Percentiles rank a stretch among this genome's conserved stretches.
Conservation (phyloP, 2,888 invertebrate species). For the Prenolepis imparis region DNA sequence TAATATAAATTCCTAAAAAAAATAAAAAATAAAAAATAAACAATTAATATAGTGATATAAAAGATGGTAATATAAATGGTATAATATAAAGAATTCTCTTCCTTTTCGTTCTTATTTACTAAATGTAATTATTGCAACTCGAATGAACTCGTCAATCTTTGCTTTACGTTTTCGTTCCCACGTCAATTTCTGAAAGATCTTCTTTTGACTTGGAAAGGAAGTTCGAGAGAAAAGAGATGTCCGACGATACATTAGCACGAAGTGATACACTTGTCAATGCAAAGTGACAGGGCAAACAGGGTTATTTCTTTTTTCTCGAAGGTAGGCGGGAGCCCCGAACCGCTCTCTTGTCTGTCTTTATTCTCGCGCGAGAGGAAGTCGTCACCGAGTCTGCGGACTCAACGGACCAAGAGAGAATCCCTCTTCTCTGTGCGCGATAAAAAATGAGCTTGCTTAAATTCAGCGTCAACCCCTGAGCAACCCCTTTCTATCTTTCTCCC, state of each 20-base stretch:
- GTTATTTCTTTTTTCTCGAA: conserved; percentile 40
- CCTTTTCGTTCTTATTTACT: background rate
- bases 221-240: conserved; percentile 16
- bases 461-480: conserved; percentile 64
- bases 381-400: conserved; percentile 72
- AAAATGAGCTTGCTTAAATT: conserved; percentile 71
- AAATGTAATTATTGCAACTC: background rate
- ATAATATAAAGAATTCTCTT: background rate
- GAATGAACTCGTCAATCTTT: background rate
- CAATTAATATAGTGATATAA: background rate
- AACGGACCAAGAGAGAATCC: conserved; percentile 74
- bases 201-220: background rate
- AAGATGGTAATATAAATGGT: background rate
- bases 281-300: conserved; percentile 51
- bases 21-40: background rate
- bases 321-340: conserved; percentile 23
- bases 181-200: conserved; percentile 28
- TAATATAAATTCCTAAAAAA: background rate
- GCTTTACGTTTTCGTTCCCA: background rate
- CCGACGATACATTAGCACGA: conserved; percentile 48
- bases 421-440: conserved; percentile 63
- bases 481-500: conserved; percentile 14
- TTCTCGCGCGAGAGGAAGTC: conserved; percentile 61
- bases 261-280: conserved; percentile 56
- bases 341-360: conserved; percentile 53